Evolutionary conservation across 2,797 vertebrate species (phyloP), one percentile per base, ranked within the genome.

Genomic region (Sus cebifrons): DNA sequence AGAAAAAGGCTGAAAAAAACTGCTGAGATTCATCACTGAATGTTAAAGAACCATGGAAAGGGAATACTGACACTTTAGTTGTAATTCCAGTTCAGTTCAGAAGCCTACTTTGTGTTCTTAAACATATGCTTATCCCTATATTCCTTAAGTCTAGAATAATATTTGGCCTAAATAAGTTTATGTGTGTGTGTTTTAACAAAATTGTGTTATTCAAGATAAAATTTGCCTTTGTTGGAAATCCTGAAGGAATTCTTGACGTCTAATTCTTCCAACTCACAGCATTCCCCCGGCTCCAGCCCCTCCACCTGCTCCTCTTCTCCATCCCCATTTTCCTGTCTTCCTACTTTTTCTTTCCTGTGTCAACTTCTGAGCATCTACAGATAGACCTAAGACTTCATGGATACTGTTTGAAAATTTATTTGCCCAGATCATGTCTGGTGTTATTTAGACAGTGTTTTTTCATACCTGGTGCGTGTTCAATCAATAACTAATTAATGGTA

Each of bases 61-160:
- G 12, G 27, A 91, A 14, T 12, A 12, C 60, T 27, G 18, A 15
- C 25, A 16, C 17, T 86, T 68, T 74, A 14, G 11, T 74, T 83
- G 60, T 79, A 79, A 89, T 2, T 86, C 20, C 3, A 44, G 2
- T 40, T 89, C 2, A 52, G 36, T 82, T 68, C 49, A 68, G 83
- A 86, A 91, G 68, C 2, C 14, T 49, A 62, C 21, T 82, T 82
- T 25, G 1, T 73, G 12, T 67, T 93, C 36, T 86, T 74, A 75
- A 25, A 32, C 1, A 91, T 74, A 86, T 67, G 7, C 2, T 52
- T 40, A 17, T 13, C 32, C 65, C 49, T 74, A 14, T 27, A 6
- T 70, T 94, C 86, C 78, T 82, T 91, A 93, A 78, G 32, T 62
- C 49, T 56, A 25, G 4, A 71, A 44, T 49, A 82, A 56, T 60